Evolutionary conservation across 2,113 vertebrate genomes (phyloP), one percentile per base, ranked within the genome.

Genomic region (Petroica traversi): DNA sequence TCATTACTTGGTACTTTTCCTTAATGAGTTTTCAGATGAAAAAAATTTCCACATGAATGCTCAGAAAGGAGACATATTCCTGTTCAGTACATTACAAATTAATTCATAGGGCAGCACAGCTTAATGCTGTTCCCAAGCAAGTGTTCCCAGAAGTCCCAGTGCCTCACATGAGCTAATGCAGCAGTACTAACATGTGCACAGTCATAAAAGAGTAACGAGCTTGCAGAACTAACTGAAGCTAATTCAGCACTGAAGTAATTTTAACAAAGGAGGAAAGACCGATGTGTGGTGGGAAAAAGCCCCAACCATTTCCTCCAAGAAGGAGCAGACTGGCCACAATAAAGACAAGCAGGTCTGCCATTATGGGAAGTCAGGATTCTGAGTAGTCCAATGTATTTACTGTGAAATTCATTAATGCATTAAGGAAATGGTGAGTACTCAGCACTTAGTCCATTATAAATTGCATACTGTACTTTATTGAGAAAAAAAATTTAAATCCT

Each of bases 131-230:
- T 95, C 88, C 45, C 54, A 83, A 85, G 74, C 29, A 88, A 95
- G 59, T 20, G 51, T 77, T 94, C 94, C 63, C 75, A 92, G 75
- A 93, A 96, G 49, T 73, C 92, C 75, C 45, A 66, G 71, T 73
- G 82, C 85, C 75, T 92, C 81, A 68, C 54, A 94, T 57, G 68
- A 95, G 78, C 85, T 76, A 88, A 88, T 88, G 88, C 88, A 92
- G 85, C 75, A 92, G 54, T 69, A 58, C 63, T 88, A 76, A 77
- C 85, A 85, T 63, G 80, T 87, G 85, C 78, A 54, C 54, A 83
- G 78, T 90, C 92, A 92, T 95, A 72, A 96, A 95, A 96, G 78
- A 92, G 71, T 93, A 83, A 96, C 85, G 19, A 96, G 59, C 26
- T 69, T 94, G 61, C 82, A 95, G 85, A 96, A 90, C 62, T 90